A percentile compares a stretch with the other conserved stretches of the same genome.
Evolutionary conservation across 2,113 vertebrate species (phyloP).

Genomic region (Hydropotes inermis): DNA sequence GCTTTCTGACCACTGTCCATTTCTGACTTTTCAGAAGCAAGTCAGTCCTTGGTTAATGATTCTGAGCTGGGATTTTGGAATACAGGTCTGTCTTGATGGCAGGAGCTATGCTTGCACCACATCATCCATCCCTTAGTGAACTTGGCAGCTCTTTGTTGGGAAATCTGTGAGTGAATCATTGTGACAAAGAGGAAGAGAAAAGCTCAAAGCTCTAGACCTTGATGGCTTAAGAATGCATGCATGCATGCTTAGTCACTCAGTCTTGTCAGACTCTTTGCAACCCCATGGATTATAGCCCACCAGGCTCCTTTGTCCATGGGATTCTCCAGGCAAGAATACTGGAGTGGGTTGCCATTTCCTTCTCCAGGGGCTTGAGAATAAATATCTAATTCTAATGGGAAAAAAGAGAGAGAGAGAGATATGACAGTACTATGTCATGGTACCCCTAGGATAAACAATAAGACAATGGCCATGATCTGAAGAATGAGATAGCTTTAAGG

Average conservation of each 20-base stretch:
- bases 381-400: background rate
- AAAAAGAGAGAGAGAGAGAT: background rate
- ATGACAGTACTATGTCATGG: background rate
- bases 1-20: background rate
- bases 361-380: background rate
- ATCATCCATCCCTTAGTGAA: background rate
- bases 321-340: background rate
- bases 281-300: background rate
- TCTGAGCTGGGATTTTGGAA: background rate
- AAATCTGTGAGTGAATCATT: slow-evolving; percentile 18
- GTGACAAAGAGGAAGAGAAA: background rate
- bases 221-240: background rate
- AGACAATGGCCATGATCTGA: background rate
- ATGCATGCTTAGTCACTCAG: background rate
- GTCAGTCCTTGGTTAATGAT: background rate
- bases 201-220: background rate
- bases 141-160: slow-evolving; percentile 1
- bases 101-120: background rate
- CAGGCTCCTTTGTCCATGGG: background rate
- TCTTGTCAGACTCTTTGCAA: background rate
- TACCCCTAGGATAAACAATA: background rate
- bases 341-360: background rate
- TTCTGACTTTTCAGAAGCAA: slow-evolving; percentile 8
- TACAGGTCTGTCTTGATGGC: background rate
- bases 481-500: slow-evolving; percentile 27